Percentiles rank a stretch among this genome's conserved stretches.
Conservation (phyloP, 2,797 vertebrate species). For the Pangasius krempfi region DNA sequence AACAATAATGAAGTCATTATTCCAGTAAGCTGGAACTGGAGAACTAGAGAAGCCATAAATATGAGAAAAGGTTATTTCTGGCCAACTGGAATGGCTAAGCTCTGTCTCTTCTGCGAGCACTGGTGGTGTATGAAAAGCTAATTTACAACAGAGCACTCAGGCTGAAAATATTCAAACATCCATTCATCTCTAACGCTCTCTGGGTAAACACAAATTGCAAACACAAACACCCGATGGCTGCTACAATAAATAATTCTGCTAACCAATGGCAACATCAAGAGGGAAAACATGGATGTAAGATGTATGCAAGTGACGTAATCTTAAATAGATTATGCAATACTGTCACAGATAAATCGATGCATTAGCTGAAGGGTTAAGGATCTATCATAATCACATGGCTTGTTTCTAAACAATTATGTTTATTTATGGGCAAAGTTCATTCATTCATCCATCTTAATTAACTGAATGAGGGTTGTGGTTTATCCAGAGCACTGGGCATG, state of each 20-base stretch:
- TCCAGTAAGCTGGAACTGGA: background rate
- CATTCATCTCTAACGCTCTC: slow-evolving; percentile 35
- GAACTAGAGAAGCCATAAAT: background rate
- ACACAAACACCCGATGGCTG: slow-evolving; percentile 41
- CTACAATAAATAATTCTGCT: slow-evolving; percentile 9
- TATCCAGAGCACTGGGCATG: background rate
- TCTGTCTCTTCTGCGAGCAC: slow-evolving; percentile 6
- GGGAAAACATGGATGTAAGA: background rate
- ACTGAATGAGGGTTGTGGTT: too few relatives aligned
- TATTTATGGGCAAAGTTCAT: background rate
- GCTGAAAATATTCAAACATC: slow-evolving; percentile 44
- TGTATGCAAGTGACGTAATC: background rate
- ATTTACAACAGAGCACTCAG: slow-evolving; percentile 42
- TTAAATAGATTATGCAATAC: background rate
- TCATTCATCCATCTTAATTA: background rate
- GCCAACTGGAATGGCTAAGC: slow-evolving; percentile 19
- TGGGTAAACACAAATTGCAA: slow-evolving; percentile 44
- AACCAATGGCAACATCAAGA: background rate
- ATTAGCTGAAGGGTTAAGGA: background rate
- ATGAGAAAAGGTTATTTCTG: slow-evolving; percentile 29
- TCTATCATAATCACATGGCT: background rate
- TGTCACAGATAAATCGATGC: background rate
- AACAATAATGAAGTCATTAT: background rate
- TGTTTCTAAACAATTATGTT: background rate
- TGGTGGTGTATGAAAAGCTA: slow-evolving; percentile 30